Evolutionary conservation across 2,113 vertebrate species (phyloP), one percentile per base, ranked within the genome.

Genomic region (Pagrus major): DNA sequence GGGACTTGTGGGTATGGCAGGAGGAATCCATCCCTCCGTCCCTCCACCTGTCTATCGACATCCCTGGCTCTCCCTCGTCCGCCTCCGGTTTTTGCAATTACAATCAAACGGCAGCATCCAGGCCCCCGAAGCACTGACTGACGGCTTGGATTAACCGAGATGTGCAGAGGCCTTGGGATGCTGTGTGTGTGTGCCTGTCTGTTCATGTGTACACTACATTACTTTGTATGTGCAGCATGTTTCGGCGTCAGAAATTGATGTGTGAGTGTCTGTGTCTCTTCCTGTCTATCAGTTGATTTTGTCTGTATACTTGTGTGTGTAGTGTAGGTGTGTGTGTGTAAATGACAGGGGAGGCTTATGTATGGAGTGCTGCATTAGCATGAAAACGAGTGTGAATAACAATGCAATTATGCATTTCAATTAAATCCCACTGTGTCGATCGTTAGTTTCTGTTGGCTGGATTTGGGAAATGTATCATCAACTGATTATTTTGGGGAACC

Each of bases 51-150:
- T 85, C 86, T 90, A 89, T 92, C 69, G 90, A 91, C 90, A 85
- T 88, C 91, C 81, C 51, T 23, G 80, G 73, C 88, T 90, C 91
- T 89, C 91, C 66, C 86, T 78, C 51, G 72, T 84, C 84, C 76
- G 87, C 90, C 91, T 90, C 88, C 79, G 87, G 90, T 88, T 93
- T 93, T 92, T 87, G 91, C 93, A 94, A 94, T 94, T 94, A 93
- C 92, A 93, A 94, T 95, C 91, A 93, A 94, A 92, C 90, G 80
- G 86, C 89, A 88, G 88, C 88, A 92, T 90, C 89, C 91, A 88
- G 69, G 87, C 86, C 88, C 88, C 91, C 52, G 64, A 44, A 90
- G 89, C 88, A 42, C 81, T 84, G 89, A 91, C 89, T 91, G 92
- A 92, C 89, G 86, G 87, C 87, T 93, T 71, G 88, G 87, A 92